Percentiles rank a stretch among this genome's conserved stretches.
Conservation (phyloP, 2,797 vertebrate species). For the Lepus townsendii region DNA sequence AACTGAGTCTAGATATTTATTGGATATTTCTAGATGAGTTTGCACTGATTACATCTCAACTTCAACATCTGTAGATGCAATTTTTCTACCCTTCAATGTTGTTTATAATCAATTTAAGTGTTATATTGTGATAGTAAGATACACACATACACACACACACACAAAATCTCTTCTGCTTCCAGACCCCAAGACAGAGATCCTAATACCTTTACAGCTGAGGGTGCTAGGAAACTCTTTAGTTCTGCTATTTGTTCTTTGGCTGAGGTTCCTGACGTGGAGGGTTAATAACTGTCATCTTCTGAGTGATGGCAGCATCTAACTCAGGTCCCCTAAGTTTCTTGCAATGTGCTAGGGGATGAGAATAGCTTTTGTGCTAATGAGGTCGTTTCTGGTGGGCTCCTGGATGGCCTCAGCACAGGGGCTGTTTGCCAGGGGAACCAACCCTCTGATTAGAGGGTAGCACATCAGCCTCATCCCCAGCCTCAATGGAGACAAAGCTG, state of each 20-base stretch:
- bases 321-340: not conserved
- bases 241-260: not conserved
- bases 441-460: not conserved
- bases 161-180: not conserved
- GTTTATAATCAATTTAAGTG: not conserved
- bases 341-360: not conserved
- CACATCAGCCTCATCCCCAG: not conserved
- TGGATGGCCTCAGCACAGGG: not conserved
- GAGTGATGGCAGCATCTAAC: not conserved
- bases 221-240: not conserved
- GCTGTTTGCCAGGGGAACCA: not conserved
- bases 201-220: not conserved
- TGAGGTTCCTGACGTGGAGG: not conserved
- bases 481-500: not conserved
- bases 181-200: not conserved
- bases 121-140: not conserved
- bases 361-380: not conserved
- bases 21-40: not conserved
- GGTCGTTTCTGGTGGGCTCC: no score
- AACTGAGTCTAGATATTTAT: not conserved
- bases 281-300: not conserved
- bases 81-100: not conserved
- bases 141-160: not conserved
- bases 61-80: not conserved
- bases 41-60: not conserved